Percentiles rank a stretch among this genome's conserved stretches.
Evolutionary conservation across 2,888 invertebrate genomes (phyloP).

Genomic region (Sabellastarte sp.): DNA sequence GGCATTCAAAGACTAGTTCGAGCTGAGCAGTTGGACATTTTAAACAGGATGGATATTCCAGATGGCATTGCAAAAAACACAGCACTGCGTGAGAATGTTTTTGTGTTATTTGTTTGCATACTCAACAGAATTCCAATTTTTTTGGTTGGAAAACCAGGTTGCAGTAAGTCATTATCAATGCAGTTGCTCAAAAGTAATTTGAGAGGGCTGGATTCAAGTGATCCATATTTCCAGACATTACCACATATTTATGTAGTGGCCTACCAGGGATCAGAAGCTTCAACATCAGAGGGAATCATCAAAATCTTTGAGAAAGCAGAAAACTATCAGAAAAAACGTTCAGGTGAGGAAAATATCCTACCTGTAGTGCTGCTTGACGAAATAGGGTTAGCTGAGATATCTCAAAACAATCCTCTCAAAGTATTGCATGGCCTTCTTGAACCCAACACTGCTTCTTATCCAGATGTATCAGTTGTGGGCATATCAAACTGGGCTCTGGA

Average conservation of each 20-base stretch:
- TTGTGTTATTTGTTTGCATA: slow-evolving; percentile 37
- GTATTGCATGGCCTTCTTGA: slow-evolving; percentile 40
- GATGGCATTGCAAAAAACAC: slow-evolving; percentile 35
- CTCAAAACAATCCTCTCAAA: slow-evolving; percentile 41
- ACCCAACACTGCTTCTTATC: slow-evolving; percentile 28
- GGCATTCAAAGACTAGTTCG: slow-evolving; percentile 13
- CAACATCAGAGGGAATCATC: slow-evolving; percentile 41
- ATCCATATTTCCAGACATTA: slow-evolving; percentile 30
- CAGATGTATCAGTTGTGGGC: slow-evolving; percentile 37
- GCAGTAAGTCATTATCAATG: slow-evolving; percentile 40
- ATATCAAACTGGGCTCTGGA: slow-evolving; percentile 30
- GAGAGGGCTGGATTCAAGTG: slow-evolving; percentile 35
- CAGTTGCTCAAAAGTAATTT: slow-evolving; percentile 37
- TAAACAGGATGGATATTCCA: slow-evolving; percentile 35
- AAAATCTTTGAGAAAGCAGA: slow-evolving; percentile 40
- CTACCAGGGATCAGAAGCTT: slow-evolving; percentile 40
- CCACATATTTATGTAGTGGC: slow-evolving; percentile 37
- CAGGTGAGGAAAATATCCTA: slow-evolving; percentile 26
- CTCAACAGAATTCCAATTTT: slow-evolving; percentile 37
- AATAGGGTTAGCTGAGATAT: slow-evolving; percentile 42
- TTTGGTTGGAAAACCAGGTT: slow-evolving; percentile 41
- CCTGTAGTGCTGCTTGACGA: slow-evolving; percentile 44
- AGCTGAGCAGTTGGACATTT: slow-evolving; percentile 31
- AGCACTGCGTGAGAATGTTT: slow-evolving; percentile 38
- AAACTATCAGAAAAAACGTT: slow-evolving; percentile 31